A percentile compares a stretch with the other conserved stretches of the same genome.
These are phyloP conservation scores for Cheiracanthium punctorium DNA, from an alignment of 2,888 invertebrate genomes.

Conservation along the genomic window DNA sequence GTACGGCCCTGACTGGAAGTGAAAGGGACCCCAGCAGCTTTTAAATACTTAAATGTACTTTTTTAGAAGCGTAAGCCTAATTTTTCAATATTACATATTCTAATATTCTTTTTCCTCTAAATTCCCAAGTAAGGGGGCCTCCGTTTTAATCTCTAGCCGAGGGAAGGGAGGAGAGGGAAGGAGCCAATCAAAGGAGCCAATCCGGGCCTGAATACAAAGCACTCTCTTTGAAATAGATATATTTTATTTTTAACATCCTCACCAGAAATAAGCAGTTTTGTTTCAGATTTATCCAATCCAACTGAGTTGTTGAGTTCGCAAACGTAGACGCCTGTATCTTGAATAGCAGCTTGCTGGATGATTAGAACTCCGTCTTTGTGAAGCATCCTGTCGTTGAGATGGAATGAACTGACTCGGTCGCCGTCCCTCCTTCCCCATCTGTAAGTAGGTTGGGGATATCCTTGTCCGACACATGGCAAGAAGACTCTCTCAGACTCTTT, in stretches of 20 bases:
- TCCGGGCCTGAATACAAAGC: too few relatives aligned
- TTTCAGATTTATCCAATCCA: slow-evolving; percentile 74
- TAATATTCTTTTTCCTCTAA: too few relatives aligned
- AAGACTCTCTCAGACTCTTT: slow-evolving; percentile 74
- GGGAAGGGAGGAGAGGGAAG: too few relatives aligned
- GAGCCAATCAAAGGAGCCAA: too few relatives aligned
- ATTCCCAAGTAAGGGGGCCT: too few relatives aligned
- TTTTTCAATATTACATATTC: too few relatives aligned
- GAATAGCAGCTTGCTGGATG: slow-evolving; percentile 73
- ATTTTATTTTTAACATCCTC: slow-evolving; percentile 34
- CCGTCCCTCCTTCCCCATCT: slow-evolving; percentile 74
- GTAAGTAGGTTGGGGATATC: slow-evolving; percentile 76
- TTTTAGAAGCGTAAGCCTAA: too few relatives aligned
- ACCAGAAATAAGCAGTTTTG: slow-evolving; percentile 75
- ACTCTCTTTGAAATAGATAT: too few relatives aligned
- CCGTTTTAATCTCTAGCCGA: too few relatives aligned
- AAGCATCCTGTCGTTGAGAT: slow-evolving; percentile 68
- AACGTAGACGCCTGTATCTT: slow-evolving; percentile 76
- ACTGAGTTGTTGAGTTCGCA: slow-evolving; percentile 76
- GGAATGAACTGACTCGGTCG: slow-evolving; percentile 52
- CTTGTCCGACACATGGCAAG: slow-evolving; percentile 76
- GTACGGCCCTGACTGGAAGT: too few relatives aligned
- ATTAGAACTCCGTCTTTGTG: slow-evolving; percentile 76
- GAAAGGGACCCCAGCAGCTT: too few relatives aligned
- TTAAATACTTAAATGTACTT: too few relatives aligned